These are phyloP conservation scores for Carcina quercana DNA, from an alignment of 2,888 invertebrate genomes.

Conservation along the genomic window DNA sequence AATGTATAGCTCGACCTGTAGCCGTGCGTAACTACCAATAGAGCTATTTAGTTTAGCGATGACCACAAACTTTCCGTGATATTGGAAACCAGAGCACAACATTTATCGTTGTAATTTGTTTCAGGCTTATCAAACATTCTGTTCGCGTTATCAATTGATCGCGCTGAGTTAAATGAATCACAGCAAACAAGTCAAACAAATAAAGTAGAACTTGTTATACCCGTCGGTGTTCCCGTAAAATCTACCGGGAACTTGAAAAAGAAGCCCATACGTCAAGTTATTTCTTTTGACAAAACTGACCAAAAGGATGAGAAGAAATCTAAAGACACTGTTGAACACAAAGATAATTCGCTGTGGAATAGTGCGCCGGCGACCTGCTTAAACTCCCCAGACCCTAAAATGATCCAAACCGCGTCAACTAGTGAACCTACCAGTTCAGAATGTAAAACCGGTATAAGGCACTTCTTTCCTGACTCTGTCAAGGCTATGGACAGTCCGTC, in stretches of 20 bases:
- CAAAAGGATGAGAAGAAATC: conserved; percentile 28
- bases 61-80: too few relatives aligned
- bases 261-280: conserved; percentile 62
- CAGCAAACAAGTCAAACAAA: conserved; percentile 59
- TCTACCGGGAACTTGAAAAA: conserved; percentile 50
- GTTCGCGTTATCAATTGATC: conserved; percentile 94
- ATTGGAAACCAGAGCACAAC: too few relatives aligned
- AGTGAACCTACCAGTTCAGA: conserved; percentile 66
- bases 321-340: conserved; percentile 22
- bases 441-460: conserved; percentile 48
- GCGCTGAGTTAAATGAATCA: conserved; percentile 83
- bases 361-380: conserved; percentile 78
- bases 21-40: too few relatives aligned
- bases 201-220: conserved; percentile 81
- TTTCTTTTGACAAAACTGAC: conserved; percentile 65
- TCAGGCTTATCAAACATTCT: conserved; percentile 89
- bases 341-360: conserved; percentile 50
- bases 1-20: too few relatives aligned
- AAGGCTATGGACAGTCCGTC: conserved; percentile 61
- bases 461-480: conserved; percentile 66
- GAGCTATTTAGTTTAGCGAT: too few relatives aligned
- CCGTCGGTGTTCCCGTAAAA: conserved; percentile 77
- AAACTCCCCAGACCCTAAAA: conserved; percentile 71
- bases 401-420: conserved; percentile 40
- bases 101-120: too few relatives aligned